Conservation (phyloP, 2,113 vertebrate genomes). For the Piprites chloris region DNA sequence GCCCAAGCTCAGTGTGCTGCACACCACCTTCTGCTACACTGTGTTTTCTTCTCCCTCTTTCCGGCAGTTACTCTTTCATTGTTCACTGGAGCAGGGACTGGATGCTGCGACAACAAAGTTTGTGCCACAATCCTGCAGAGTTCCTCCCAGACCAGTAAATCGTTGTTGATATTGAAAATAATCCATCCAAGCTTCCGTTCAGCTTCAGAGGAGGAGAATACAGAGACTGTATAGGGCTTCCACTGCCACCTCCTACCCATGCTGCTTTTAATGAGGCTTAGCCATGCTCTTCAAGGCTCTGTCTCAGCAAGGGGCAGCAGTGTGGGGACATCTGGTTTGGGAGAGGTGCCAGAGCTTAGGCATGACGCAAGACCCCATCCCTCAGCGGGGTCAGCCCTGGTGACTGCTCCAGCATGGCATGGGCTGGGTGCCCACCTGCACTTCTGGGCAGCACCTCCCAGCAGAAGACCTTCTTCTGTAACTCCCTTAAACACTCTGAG, state of each 20-base stretch:
- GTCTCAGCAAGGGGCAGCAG: neutral
- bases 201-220: neutral
- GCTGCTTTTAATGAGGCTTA: slow-evolving; percentile 35
- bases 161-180: slow-evolving; percentile 26
- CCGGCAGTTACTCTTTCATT: neutral
- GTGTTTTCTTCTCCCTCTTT: neutral
- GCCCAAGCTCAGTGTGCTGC: neutral
- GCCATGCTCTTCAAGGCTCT: neutral
- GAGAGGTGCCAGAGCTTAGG: neutral
- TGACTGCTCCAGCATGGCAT: neutral
- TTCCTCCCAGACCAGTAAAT: neutral
- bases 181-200: neutral
- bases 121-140: neutral
- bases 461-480: neutral
- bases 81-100: neutral
- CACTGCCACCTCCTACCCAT: neutral
- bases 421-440: neutral
- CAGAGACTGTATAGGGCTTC: neutral
- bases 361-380: neutral
- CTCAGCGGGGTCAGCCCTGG: neutral
- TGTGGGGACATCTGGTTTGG: neutral
- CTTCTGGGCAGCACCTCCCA: neutral
- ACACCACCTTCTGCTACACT: neutral
- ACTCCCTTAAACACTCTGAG: neutral
- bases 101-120: neutral